These are phyloP conservation scores for Alethe castanea DNA, from an alignment of 2,113 vertebrate species.

Conservation along the genomic window DNA sequence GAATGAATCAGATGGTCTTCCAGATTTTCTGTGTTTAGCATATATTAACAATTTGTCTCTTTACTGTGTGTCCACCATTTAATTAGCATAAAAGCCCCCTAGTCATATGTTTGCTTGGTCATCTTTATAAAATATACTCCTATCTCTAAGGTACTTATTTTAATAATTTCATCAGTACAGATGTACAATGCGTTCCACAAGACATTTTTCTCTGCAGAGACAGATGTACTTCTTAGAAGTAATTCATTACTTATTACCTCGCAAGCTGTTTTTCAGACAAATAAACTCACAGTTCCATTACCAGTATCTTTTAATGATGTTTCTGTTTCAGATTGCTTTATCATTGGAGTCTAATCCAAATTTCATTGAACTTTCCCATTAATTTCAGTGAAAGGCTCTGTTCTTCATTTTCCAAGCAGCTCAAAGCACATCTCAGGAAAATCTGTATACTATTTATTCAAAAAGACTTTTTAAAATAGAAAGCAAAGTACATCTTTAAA, in stretches of 20 bases:
- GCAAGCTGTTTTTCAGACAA: slow-evolving; percentile 31
- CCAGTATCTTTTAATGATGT: slow-evolving; percentile 47
- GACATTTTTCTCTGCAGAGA: slow-evolving; percentile 4
- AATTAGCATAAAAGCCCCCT: slow-evolving; percentile 9
- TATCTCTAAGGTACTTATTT: slow-evolving; percentile 28
- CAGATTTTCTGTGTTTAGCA: slow-evolving; percentile 30
- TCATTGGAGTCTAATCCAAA: slow-evolving; percentile 9
- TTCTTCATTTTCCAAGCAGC: slow-evolving; percentile 21
- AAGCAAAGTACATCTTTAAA: slow-evolving; percentile 12
- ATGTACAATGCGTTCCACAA: not conserved
- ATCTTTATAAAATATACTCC: not conserved
- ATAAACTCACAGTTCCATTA: slow-evolving; percentile 37
- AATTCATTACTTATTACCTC: slow-evolving; percentile 46
- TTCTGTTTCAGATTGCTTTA: slow-evolving; percentile 27
- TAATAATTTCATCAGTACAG: slow-evolving; percentile 14
- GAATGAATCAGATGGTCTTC: slow-evolving; percentile 10
- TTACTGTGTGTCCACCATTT: not conserved
- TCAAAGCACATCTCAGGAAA: not conserved
- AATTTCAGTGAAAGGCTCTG: slow-evolving; percentile 15
- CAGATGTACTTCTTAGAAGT: not conserved
- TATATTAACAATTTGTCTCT: slow-evolving; percentile 16
- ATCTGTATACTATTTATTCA: not conserved
- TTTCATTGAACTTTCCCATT: slow-evolving; percentile 29
- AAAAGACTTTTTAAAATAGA: not conserved
- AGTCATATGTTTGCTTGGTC: not conserved